Percentiles rank a stretch among this genome's conserved stretches.
phyloP scores from a whole-genome alignment of 2,113 vertebrate species.

The Lates calcarifer region DNA sequence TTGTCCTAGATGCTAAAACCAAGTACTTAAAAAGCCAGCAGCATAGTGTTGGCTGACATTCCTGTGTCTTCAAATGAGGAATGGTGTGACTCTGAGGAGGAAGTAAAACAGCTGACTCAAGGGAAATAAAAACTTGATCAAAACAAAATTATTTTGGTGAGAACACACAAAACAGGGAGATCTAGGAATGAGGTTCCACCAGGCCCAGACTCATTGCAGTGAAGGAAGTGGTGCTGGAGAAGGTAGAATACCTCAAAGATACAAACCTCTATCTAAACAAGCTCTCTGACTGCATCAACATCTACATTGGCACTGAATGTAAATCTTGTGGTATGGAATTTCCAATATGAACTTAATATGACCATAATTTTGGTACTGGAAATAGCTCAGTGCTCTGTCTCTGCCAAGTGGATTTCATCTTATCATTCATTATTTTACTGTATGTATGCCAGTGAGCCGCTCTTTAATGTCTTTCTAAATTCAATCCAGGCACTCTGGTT shows the following conservation, averaged over 20 bases:
- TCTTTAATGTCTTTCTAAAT: constrained; percentile 28
- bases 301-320: neutral
- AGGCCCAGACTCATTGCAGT: neutral
- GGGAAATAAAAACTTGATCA: neutral
- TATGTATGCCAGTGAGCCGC: constrained; percentile 16
- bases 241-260: too few relatives aligned
- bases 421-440: constrained; percentile 16
- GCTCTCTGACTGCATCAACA: too few relatives aligned
- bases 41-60: neutral
- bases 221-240: too few relatives aligned
- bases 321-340: neutral
- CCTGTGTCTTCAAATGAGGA: neutral
- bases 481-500: constrained; percentile 29
- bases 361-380: neutral
- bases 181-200: too few relatives aligned
- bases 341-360: constrained; percentile 3
- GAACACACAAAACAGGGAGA: too few relatives aligned
- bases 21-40: neutral
- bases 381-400: constrained; percentile 14
- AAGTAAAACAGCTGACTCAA: neutral
- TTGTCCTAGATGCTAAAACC: neutral
- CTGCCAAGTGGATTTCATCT: constrained; percentile 46
- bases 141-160: neutral
- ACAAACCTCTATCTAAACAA: too few relatives aligned
- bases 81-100: neutral